Evolutionary conservation across 2,113 vertebrate genomes (phyloP).

Genomic region (Bubalus kerabau): DNA sequence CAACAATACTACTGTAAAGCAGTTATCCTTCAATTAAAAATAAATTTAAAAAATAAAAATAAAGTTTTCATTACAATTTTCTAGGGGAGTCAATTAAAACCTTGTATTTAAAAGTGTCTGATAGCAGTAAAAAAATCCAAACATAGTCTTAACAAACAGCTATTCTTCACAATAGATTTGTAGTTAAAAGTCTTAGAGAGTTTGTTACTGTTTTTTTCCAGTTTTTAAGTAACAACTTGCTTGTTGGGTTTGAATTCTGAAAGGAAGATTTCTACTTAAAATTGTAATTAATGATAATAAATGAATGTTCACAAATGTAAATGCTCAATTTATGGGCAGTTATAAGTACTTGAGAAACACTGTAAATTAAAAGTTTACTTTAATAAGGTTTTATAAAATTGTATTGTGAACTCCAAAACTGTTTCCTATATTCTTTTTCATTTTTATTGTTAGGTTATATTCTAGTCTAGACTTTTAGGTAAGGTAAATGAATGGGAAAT

Average conservation of each 20-base stretch:
- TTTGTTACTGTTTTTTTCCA: neutral
- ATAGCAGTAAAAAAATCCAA: neutral
- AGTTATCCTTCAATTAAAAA: neutral
- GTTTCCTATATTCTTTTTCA: neutral
- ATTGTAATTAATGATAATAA: neutral
- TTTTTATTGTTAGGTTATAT: neutral
- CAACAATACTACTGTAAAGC: neutral
- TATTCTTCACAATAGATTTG: neutral
- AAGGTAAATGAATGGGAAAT: neutral
- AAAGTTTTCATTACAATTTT: neutral
- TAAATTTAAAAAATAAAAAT: neutral
- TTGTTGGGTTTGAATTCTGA: neutral
- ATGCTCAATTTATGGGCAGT: neutral
- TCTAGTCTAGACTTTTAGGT: neutral
- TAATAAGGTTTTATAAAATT: neutral
- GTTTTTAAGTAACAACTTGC: neutral
- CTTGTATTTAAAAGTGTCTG: neutral
- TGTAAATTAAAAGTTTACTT: neutral
- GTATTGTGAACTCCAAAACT: neutral
- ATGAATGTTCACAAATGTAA: neutral
- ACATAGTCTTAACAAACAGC: neutral
- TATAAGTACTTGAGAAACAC: neutral
- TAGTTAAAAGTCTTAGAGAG: neutral
- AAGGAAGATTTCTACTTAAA: neutral
- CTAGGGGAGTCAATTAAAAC: neutral